These are phyloP conservation scores for Ypsolopha sequella DNA, from an alignment of 2,888 invertebrate genomes.

Conservation along the genomic window DNA sequence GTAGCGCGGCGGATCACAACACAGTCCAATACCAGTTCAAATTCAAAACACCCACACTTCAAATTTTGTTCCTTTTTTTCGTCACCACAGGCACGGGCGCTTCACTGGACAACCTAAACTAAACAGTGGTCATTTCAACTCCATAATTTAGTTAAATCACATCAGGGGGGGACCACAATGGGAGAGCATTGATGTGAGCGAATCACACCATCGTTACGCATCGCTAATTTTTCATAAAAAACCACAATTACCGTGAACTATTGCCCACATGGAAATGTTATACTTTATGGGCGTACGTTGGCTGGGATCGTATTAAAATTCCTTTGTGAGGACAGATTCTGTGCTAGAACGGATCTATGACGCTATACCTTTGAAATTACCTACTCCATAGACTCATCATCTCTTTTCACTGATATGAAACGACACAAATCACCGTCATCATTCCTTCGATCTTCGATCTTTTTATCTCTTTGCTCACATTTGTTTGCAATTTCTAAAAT, in stretches of 20 bases:
- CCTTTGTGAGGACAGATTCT: conserved; percentile 20
- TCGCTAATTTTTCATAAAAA: conserved; percentile 60
- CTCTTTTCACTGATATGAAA: neutral
- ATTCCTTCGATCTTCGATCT: too few relatives aligned
- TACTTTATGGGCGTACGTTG: conserved; percentile 28
- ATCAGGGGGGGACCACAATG: conserved; percentile 65
- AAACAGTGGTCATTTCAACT: conserved; percentile 62
- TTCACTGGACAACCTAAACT: conserved; percentile 54
- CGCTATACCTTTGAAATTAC: neutral
- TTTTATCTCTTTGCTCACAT: too few relatives aligned
- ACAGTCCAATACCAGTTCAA: conserved; percentile 26
- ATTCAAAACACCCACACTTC: neutral
- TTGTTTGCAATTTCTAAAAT: too few relatives aligned
- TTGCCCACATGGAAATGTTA: conserved; percentile 42
- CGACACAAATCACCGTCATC: too few relatives aligned
- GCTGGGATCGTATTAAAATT: conserved; percentile 14
- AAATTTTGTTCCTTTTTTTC: neutral
- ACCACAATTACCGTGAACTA: conserved; percentile 36
- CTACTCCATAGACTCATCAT: neutral
- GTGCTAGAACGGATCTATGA: conserved; percentile 14
- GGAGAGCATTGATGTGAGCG: conserved; percentile 65
- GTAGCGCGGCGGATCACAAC: conserved; percentile 32
- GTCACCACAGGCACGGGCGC: conserved; percentile 28
- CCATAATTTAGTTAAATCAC: conserved; percentile 68
- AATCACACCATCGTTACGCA: conserved; percentile 66